Percentiles rank a stretch among this genome's conserved stretches.
These are phyloP conservation scores for Pachycephus smyrnensis DNA, from an alignment of 2,888 invertebrate genomes.

Conservation along the genomic window DNA sequence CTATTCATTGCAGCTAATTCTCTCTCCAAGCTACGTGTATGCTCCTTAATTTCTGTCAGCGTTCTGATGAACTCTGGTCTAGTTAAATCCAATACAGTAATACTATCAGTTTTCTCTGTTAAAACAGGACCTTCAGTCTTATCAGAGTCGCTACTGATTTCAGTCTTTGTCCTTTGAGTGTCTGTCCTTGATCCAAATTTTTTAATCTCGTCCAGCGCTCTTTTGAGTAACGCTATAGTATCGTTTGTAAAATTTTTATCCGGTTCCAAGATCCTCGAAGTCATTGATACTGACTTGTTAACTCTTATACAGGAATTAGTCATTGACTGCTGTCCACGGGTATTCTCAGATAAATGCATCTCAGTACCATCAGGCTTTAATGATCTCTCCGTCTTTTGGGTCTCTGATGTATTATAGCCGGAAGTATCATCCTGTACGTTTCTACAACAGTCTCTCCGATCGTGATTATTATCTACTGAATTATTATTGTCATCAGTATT, in stretches of 20 bases:
- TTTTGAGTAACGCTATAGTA: not conserved
- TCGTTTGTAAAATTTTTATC: not conserved
- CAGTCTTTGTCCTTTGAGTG: not conserved
- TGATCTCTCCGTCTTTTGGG: not conserved
- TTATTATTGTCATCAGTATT: not conserved
- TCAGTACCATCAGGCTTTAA: not conserved
- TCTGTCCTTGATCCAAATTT: not conserved
- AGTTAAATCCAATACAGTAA: slow-evolving; percentile 27
- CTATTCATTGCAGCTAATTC: slow-evolving; percentile 35
- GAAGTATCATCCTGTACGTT: not conserved
- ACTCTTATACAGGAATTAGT: not conserved
- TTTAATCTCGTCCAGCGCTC: not conserved
- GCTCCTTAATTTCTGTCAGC: slow-evolving; percentile 40
- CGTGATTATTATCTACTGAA: not conserved
- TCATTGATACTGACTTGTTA: not conserved
- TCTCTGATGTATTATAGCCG: not conserved
- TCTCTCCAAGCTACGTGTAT: slow-evolving; percentile 36
- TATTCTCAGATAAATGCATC: not conserved
- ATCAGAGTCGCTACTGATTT: not conserved
- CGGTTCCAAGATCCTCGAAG: not conserved
- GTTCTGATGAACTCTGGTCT: slow-evolving; percentile 33
- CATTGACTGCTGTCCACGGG: not conserved
- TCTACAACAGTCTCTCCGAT: not conserved
- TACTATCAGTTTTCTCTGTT: not conserved
- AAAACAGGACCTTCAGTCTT: not conserved